Evolutionary conservation across 2,113 vertebrate species (phyloP), one percentile per base, ranked within the genome.

Genomic region (Coracopsis vasa): DNA sequence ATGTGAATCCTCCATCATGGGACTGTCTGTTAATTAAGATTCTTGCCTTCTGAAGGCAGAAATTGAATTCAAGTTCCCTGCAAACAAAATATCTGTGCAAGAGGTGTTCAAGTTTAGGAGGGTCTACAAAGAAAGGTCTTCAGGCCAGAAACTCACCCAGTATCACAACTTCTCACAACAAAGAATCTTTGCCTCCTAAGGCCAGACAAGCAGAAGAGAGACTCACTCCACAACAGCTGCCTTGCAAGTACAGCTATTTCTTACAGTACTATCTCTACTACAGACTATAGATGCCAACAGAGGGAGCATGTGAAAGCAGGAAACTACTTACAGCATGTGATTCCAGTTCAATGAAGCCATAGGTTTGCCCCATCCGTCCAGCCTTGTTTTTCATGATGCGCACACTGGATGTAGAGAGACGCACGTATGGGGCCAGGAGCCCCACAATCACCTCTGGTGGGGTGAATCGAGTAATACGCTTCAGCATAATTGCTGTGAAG

Each of bases 301-400:
- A 9, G 45, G 31, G 81, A 92, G 50, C 47, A 64, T 1, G 17
- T 27, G 56, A 90, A 85, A 71, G 54, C 82, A 54, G 53, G 16
- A 67, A 81, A 13, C 17, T 21, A 97, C 98, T 97, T 94, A 99
- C 99, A 97, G 99, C 98, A 39, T 99, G 99, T 17, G 99, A 99
- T 47, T 99, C 99, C 94, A 99, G 99, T 58, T 99, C 99, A 35
- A 99, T 99, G 97, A 99, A 99, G 98, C 99, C 98, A 75, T 99
- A 98, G 96, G 99, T 97, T 97, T 99, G 95, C 95, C 98, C 95
- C 98, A 98, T 96, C 94, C 98, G 84, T 12, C 97, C 97, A 75
- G 98, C 98, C 92, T 99, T 99, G 88, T 99, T 99, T 97, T 99
- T 99, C 95, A 99, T 99, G 48, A 99, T 98, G 33, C 99, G 99